Percentiles rank a stretch among this genome's conserved stretches.
Conservation (phyloP, 2,113 vertebrate genomes). For the Pampusana beccarii region DNA sequence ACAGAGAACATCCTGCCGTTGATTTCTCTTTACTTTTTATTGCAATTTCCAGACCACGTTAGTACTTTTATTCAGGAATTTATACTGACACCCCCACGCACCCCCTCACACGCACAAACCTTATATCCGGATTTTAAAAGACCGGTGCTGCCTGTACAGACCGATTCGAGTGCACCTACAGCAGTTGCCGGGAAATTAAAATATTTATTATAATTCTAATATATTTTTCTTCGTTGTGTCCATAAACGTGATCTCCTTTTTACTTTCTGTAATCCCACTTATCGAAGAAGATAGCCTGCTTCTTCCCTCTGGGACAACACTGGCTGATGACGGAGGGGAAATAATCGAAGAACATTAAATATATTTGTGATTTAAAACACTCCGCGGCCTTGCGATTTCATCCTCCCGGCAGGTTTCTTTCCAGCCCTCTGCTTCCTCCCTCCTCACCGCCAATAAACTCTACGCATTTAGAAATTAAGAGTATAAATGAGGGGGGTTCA, state of each 20-base stretch:
- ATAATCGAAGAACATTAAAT: constrained; percentile 47
- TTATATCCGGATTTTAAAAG: constrained; percentile 14
- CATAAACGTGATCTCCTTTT: constrained; percentile 30
- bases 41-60: constrained; percentile 52
- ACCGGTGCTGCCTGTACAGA: background rate
- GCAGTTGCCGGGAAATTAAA: background rate
- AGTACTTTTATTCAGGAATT: constrained; percentile 69
- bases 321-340: background rate
- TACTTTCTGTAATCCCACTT: constrained; percentile 50
- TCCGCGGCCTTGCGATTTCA: background rate
- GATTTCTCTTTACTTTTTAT: constrained; percentile 52
- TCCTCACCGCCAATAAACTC: background rate
- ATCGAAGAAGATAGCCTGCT: constrained; percentile 26
- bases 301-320: constrained; percentile 41
- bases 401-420: background rate
- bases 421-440: background rate
- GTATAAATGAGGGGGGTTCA: background rate
- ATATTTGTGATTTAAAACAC: constrained; percentile 47
- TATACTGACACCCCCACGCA: constrained; percentile 1
- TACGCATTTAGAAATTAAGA: background rate
- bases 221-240: background rate
- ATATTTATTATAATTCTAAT: background rate
- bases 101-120: background rate
- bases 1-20: constrained; percentile 14
- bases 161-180: background rate